Evolutionary conservation across 2,888 invertebrate genomes (phyloP).

Genomic region (Prenolepis imparis): DNA sequence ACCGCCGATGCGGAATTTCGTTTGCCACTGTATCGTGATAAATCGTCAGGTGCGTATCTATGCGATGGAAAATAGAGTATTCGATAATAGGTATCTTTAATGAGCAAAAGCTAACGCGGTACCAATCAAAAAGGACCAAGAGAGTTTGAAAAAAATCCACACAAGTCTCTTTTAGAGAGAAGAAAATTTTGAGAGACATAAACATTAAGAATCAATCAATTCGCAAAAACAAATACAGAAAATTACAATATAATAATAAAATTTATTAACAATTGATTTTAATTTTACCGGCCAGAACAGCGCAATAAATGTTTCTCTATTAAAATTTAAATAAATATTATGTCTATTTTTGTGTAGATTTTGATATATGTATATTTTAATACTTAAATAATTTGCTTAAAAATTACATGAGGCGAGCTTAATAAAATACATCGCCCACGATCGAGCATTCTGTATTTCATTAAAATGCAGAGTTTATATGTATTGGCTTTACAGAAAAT

Average conservation of each 20-base stretch:
- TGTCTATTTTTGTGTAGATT: not conserved
- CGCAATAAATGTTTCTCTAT: not conserved
- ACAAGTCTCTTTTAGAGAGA: not conserved
- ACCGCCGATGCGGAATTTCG: conserved; percentile 50
- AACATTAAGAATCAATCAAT: not conserved
- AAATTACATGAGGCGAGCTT: not conserved
- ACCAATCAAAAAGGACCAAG: not conserved
- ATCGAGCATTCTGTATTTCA: not conserved
- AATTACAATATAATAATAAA: not conserved
- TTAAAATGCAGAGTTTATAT: conserved; percentile 25
- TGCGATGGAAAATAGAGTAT: not conserved
- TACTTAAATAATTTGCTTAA: conserved; percentile 12
- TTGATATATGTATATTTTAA: conserved; percentile 16
- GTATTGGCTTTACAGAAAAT: not conserved
- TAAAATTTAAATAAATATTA: not conserved
- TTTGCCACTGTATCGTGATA: conserved; percentile 61
- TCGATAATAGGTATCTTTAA: not conserved
- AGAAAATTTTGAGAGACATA: not conserved
- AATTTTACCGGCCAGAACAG: not conserved
- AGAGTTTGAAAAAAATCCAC: not conserved
- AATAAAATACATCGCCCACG: conserved; percentile 9
- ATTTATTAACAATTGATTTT: conserved; percentile 17
- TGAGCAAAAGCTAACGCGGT: not conserved
- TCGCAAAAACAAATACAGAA: not conserved
- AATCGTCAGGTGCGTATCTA: conserved; percentile 55